phyloP scores from a whole-genome alignment of 2,113 vertebrate genomes.

The Hipposideros armiger region DNA sequence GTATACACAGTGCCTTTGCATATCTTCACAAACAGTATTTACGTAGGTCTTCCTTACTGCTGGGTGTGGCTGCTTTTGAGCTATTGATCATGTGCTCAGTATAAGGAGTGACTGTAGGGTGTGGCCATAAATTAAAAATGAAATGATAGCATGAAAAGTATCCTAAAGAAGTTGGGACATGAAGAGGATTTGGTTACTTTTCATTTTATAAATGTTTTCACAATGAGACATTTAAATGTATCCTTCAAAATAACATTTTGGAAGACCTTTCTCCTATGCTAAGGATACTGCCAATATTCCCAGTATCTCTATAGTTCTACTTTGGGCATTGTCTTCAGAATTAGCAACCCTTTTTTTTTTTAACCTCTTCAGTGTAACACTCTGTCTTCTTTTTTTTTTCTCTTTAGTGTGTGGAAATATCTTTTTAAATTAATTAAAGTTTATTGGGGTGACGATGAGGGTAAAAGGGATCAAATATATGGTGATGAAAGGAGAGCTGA shows the following conservation, averaged over 20 bases:
- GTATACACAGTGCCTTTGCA: neutral
- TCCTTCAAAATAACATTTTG: neutral
- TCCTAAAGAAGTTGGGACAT: neutral
- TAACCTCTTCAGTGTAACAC: neutral
- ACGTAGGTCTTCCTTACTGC: neutral
- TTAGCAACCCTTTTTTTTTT: neutral
- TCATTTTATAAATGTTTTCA: constrained; percentile 19
- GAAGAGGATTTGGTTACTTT: neutral
- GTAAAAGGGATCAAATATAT: no score
- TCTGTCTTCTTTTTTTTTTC: no score
- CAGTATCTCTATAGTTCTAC: neutral
- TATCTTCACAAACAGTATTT: neutral
- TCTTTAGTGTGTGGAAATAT: no score
- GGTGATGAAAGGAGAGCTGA: no score
- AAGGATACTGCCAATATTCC: neutral
- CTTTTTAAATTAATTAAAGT: no score
- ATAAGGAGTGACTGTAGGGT: neutral
- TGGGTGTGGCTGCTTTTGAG: neutral
- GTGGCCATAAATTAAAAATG: neutral
- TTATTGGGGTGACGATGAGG: no score
- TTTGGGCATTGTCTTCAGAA: neutral
- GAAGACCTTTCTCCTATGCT: neutral
- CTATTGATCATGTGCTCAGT: neutral
- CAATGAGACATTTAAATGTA: neutral
- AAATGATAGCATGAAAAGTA: neutral